These are phyloP conservation scores for Epinephelus cyanopodus DNA, from an alignment of 2,113 vertebrate genomes.

Conservation along the genomic window DNA sequence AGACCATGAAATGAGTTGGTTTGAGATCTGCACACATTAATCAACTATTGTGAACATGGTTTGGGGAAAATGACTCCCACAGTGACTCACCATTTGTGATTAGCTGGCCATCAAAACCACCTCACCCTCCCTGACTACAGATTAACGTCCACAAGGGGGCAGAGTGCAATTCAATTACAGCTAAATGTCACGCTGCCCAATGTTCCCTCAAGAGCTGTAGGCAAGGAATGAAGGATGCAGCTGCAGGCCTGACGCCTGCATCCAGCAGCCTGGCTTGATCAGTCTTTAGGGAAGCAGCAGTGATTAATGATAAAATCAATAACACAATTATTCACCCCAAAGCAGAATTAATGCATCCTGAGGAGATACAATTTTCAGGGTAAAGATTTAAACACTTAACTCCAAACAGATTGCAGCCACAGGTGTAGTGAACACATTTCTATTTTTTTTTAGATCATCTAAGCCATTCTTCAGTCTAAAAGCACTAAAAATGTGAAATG, in stretches of 20 bases:
- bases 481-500: not conserved
- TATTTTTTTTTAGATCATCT: not conserved
- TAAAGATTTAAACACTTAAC: not conserved
- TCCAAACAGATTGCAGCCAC: not conserved
- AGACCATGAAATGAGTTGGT: not conserved
- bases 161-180: conserved; percentile 75
- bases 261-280: not conserved
- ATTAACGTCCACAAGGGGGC: conserved; percentile 82
- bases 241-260: conserved; percentile 20
- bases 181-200: conserved; percentile 38
- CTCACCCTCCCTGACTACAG: conserved; percentile 29
- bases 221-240: conserved; percentile 33
- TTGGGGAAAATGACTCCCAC: not conserved
- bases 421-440: not conserved
- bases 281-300: not conserved
- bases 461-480: not conserved
- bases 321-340: not conserved
- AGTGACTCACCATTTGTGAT: conserved; percentile 39
- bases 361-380: not conserved
- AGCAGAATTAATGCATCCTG: not conserved
- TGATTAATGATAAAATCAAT: conserved; percentile 15
- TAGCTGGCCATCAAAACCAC: conserved; percentile 10
- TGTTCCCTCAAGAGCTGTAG: conserved; percentile 48
- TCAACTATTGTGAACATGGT: not conserved
- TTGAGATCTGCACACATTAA: not conserved